Base-by-base conservation (phyloP, 92 coral and sea anemone species). In the Phenganax subtilis region DNA sequence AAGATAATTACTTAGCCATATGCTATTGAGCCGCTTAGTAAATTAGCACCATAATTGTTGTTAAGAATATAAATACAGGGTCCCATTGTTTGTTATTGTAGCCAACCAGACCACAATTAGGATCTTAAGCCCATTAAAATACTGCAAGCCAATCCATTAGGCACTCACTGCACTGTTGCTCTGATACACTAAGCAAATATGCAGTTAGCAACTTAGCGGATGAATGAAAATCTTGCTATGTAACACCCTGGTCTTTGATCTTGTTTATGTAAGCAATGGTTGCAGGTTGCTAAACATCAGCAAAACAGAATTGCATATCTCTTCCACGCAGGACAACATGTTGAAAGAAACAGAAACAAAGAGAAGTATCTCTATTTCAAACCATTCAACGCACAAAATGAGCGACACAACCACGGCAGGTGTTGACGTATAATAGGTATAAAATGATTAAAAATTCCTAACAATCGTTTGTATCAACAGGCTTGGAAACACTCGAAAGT, bases 401-500 rank as follows among this genome's bases (percentile, higher is more conserved):
- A 8, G 12, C 70, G 44, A 30, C 27, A 64, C 12, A 11, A 64
- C 12, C 25, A 30, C 11, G 30, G 70, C 70, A 16, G 70, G 70
- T 64, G 70, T 64, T 64, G 70, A 64, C 70, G 30, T 37, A 37
- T 37, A 64, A 17, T 37, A 64, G 70, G 30, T 44, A 64, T 15
- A 30, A 30, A 30, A 64, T 64, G 70, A 64, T 64, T 64, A n/a
- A 17, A 64, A 0, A 64, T 64, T 64, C 70, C 70, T 64, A n/a
- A 64, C 30, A 17, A 11, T n/a, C 37, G 37, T 25, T 20, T 20
- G 25, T 17, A 62, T 64, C 30, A 44, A 64, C 70, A 16, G 31
- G 37, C 70, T 64, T 64, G 30, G 70, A 64, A 64, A 64, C 70
- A 64, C 37, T 64, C 30, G 30, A 64, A 64, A 11, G 30, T 64